Evolutionary conservation across 2,113 vertebrate genomes (phyloP).

Genomic region (Balaeniceps rex): DNA sequence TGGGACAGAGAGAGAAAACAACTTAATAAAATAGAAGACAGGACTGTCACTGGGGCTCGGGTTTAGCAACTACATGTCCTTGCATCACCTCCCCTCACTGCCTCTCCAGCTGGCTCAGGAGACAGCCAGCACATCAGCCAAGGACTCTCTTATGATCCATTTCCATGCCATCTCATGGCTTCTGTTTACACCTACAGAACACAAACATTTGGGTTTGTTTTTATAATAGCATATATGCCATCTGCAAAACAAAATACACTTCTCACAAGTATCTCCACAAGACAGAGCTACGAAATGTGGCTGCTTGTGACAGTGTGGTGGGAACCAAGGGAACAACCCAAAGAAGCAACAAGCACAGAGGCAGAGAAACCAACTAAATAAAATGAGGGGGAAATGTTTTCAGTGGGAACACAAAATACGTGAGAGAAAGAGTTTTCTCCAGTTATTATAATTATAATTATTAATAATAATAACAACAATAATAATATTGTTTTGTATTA

Average conservation of each 20-base stretch:
- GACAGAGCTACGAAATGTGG: fast-evolving
- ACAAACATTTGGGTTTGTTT: background rate
- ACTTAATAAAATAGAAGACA: background rate
- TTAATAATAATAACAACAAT: background rate
- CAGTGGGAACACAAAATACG: background rate
- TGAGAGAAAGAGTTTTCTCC: background rate
- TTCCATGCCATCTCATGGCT: background rate
- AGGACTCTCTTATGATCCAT: too few species aligned
- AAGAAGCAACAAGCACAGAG: background rate
- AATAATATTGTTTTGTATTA: background rate
- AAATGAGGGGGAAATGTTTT: background rate
- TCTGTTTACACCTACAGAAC: background rate
- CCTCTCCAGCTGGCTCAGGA: background rate
- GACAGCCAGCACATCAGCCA: background rate
- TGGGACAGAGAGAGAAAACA: background rate
- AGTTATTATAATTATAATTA: background rate
- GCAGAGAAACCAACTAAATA: background rate
- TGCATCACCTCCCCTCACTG: background rate
- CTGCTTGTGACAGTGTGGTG: background rate
- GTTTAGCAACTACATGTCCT: background rate
- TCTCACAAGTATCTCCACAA: background rate
- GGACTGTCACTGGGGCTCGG: fast-evolving
- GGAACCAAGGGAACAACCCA: background rate
- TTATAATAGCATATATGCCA: fast-evolving
- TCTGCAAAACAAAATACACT: background rate